phyloP scores from a whole-genome alignment of 2,797 vertebrate genomes.

The Onychomys torridus region DNA sequence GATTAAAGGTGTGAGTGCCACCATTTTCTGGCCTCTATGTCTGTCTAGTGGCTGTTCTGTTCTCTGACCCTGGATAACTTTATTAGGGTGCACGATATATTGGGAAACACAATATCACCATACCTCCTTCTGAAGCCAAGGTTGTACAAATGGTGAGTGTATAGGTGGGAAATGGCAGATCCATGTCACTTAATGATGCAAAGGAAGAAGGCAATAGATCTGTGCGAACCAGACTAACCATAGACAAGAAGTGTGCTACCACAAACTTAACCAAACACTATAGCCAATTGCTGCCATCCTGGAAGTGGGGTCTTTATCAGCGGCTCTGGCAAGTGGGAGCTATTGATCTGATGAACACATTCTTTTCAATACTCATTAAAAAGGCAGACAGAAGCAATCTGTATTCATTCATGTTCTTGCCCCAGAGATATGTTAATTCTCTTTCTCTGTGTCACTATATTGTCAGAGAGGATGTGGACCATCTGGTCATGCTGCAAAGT shows the following conservation, averaged over 20 bases:
- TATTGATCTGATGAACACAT: slow-evolving; percentile 66
- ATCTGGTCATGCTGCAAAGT: slow-evolving; percentile 60
- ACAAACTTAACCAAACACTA: slow-evolving; percentile 34
- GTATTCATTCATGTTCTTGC: slow-evolving; percentile 66
- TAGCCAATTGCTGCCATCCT: not conserved
- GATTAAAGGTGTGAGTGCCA: too few species aligned
- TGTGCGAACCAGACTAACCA: not conserved
- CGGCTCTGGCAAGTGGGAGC: slow-evolving; percentile 39
- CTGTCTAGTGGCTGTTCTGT: too few species aligned
- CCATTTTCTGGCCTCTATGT: too few species aligned
- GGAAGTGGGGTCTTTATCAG: slow-evolving; percentile 61
- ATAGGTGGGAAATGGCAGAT: not conserved
- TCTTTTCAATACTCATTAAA: slow-evolving; percentile 71
- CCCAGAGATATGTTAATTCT: slow-evolving; percentile 76
- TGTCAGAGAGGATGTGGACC: slow-evolving; percentile 59
- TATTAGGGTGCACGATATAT: too few species aligned
- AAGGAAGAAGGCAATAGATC: not conserved
- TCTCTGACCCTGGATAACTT: too few species aligned
- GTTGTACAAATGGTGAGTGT: not conserved
- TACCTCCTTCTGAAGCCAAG: too few species aligned
- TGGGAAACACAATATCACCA: too few species aligned
- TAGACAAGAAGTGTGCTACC: not conserved
- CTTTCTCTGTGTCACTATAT: slow-evolving; percentile 48
- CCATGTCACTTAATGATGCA: not conserved
- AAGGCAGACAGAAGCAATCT: slow-evolving; percentile 66